phyloP scores from a whole-genome alignment of 2,888 invertebrate species.

The Zelleria hepariella region DNA sequence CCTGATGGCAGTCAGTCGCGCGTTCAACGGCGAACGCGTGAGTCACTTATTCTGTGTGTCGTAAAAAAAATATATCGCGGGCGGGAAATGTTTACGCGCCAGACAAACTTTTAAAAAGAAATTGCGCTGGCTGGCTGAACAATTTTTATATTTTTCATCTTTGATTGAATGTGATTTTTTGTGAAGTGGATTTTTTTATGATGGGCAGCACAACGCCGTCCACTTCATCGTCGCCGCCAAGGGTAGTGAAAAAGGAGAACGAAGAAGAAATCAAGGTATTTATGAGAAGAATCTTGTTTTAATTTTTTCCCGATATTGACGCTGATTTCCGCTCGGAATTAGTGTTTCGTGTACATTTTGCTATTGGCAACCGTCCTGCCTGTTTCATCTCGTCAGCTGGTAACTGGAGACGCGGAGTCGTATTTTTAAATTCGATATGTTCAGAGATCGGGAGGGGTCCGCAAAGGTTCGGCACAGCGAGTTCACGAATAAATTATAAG shows the following conservation, averaged over 20 bases:
- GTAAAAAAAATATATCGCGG: constrained; percentile 12
- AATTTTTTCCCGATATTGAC: constrained; percentile 34
- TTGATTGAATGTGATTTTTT: background rate
- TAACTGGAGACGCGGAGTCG: constrained; percentile 57
- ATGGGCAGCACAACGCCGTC: constrained; percentile 68
- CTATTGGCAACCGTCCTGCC: constrained; percentile 61
- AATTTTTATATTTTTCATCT: background rate
- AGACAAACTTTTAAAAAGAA: constrained; percentile 23
- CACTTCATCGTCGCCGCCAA: constrained; percentile 43
- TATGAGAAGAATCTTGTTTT: constrained; percentile 23
- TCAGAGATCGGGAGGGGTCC: constrained; percentile 29
- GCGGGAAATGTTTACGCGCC: constrained; percentile 56
- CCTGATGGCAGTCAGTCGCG: constrained; percentile 32
- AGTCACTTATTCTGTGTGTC: background rate
- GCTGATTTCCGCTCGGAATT: constrained; percentile 51
- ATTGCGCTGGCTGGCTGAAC: background rate
- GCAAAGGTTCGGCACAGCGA: constrained; percentile 40
- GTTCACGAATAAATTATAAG: constrained; percentile 57
- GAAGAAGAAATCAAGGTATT: constrained; percentile 84
- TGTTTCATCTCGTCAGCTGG: constrained; percentile 48
- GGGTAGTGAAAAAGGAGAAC: constrained; percentile 77
- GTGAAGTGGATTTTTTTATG: background rate
- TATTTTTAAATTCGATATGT: constrained; percentile 68
- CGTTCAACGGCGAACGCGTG: constrained; percentile 29
- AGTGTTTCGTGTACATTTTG: constrained; percentile 38